Base-by-base conservation (phyloP, 1,140 invertebrate genomes). In the Harpegnathos saltator region DNA sequence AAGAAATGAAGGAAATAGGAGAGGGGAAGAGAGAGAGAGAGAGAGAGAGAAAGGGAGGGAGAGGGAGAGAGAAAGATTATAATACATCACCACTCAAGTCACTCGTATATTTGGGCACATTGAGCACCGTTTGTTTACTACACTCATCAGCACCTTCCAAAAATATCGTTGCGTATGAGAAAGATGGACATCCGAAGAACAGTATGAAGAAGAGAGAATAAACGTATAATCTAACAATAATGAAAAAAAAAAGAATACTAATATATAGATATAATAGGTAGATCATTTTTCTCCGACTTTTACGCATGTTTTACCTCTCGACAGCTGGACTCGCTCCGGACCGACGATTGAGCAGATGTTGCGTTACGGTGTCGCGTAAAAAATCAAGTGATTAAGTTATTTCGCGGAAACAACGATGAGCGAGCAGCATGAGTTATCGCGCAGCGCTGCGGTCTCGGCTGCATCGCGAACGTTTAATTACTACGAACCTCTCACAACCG, bases 71-170 rank as follows among this genome's bases (percentile, higher is more conserved):
- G 66, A 84, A 71, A 85, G 75, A 83, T 83, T 83, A 88, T 90
- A 89, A 90, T 81, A 87, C 84, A 89, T 89, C 85, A 89, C 82
- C 69, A 77, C 81, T 86, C 78, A 71, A 87, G 77, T 88, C 82
- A 86, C 74, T 83, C 80, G 74, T 87, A 75, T 74, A 83, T 65
- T 90, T 85, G 56, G 82, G 77, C 87, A 91, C 88, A 81, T 81
- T 85, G 22, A 81, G 82, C 87, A 89, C 87, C 58, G 85, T 86
- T 86, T 89, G 83, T 89, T 89, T 83, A 88, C 50, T 73, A 89
- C 71, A 85, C 84, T 69, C 59, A 69, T 83, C 74, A 75, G 86
- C 87, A 89, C 87, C 69, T 58, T 66, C 61, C 50, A 77, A 73
- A 87, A 84, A n/a, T 26, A 84, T 81, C 58, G 33, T 82, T 63